Conservation (phyloP, 2,888 invertebrate genomes). For the Aphodius granarius region DNA sequence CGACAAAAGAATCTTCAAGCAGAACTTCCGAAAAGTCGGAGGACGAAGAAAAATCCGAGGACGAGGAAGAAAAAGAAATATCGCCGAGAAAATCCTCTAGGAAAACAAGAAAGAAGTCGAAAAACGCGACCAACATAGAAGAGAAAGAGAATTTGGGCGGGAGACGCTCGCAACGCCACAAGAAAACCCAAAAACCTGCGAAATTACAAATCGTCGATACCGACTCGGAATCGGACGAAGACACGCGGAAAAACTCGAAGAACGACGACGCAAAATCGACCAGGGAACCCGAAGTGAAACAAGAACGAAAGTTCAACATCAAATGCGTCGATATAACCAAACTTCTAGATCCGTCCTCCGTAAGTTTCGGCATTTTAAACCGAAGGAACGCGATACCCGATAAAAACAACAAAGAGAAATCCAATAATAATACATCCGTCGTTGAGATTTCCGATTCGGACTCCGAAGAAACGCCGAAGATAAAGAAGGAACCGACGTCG, state of each 20-base stretch:
- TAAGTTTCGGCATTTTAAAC: neutral
- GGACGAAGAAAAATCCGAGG: neutral
- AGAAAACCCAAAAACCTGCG: neutral
- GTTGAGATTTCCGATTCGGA: constrained; percentile 47
- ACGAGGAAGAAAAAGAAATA: neutral
- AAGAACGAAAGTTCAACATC: constrained; percentile 34
- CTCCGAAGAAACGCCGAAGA: constrained; percentile 35
- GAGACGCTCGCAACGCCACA: neutral
- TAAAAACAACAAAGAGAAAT: neutral
- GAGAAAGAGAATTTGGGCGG: neutral
- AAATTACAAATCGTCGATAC: neutral
- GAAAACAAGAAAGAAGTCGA: neutral
- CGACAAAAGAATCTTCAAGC: neutral
- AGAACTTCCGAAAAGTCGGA: neutral
- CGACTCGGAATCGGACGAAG: neutral
- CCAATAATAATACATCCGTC: constrained; percentile 37
- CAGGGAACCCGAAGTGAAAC: neutral
- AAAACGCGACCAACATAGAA: neutral
- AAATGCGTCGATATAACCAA: constrained; percentile 50
- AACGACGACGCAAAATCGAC: neutral
- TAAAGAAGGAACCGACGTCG: neutral
- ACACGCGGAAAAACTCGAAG: neutral
- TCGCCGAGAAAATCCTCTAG: neutral
- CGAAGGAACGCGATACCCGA: neutral
- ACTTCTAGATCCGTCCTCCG: constrained; percentile 41